phyloP scores from a whole-genome alignment of 2,797 vertebrate genomes.

The Kryptolebias ocellatus region DNA sequence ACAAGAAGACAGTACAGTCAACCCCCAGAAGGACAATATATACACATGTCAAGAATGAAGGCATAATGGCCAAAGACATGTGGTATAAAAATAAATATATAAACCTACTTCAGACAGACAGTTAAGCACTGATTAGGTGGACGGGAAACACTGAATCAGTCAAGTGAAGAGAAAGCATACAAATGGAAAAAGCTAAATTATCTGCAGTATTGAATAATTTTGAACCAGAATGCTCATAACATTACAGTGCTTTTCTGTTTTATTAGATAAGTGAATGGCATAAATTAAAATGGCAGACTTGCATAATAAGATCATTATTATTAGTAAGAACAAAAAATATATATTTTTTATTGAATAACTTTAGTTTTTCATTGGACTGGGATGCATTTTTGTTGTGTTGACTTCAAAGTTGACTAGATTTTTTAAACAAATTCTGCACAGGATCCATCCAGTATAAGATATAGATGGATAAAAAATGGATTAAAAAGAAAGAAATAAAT shows the following conservation, averaged over 20 bases:
- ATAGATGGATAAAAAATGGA: too few species aligned
- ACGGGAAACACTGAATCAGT: conserved; percentile 15
- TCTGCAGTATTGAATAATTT: background rate
- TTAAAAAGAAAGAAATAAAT: too few species aligned
- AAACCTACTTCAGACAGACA: conserved; percentile 13
- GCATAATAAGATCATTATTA: background rate
- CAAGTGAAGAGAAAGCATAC: background rate
- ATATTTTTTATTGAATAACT: too few species aligned
- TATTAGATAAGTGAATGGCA: background rate
- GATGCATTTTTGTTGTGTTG: too few species aligned
- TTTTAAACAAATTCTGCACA: too few species aligned
- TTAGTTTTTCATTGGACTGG: too few species aligned
- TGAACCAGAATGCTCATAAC: background rate
- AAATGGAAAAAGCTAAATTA: background rate
- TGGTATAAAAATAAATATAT: conserved; percentile 24
- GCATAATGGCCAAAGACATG: conserved; percentile 28
- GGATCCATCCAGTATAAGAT: too few species aligned
- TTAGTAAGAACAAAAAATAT: too few species aligned
- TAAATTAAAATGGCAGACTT: background rate
- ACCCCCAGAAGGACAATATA: conserved; percentile 32
- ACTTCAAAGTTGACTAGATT: too few species aligned
- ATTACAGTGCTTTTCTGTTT: conserved; percentile 1
- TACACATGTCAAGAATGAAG: conserved; percentile 14
- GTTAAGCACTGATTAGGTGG: conserved; percentile 9
- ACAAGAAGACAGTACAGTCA: conserved; percentile 22